Percentiles rank a stretch among this genome's conserved stretches.
These are phyloP conservation scores for Ditula angustiorana DNA, from an alignment of 2,888 invertebrate genomes.

Conservation along the genomic window DNA sequence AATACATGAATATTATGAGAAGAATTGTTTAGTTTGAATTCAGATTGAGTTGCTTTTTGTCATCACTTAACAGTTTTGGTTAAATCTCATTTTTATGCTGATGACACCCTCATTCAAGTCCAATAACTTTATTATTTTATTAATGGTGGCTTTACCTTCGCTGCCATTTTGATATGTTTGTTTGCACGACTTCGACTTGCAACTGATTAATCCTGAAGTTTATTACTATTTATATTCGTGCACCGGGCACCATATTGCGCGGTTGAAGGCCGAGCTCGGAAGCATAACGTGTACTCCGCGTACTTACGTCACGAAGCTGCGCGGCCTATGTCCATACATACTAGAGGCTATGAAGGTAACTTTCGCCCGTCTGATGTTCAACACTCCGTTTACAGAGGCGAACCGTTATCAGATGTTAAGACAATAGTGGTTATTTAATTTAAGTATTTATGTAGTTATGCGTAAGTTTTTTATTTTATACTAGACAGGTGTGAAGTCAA, in stretches of 20 bases:
- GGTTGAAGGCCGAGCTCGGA: constrained; percentile 40
- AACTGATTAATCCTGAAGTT: constrained; percentile 37
- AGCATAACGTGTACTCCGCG: constrained; percentile 31
- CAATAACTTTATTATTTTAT: constrained; percentile 12
- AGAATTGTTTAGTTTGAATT: background rate
- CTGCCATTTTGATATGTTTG: constrained; percentile 41
- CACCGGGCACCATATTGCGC: constrained; percentile 19
- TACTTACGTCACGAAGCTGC: constrained; percentile 12
- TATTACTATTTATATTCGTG: constrained; percentile 41
- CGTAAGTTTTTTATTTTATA: too few species aligned
- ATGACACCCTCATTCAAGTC: background rate
- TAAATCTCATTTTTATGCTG: background rate
- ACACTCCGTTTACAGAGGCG: background rate
- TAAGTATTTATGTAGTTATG: too few species aligned
- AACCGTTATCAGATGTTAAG: background rate
- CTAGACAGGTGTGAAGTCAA: too few species aligned
- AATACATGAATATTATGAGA: background rate
- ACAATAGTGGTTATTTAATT: background rate
- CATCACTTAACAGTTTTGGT: background rate
- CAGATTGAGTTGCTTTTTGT: background rate
- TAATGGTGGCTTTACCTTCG: constrained; percentile 34
- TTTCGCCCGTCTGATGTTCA: constrained; percentile 22
- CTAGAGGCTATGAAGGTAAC: constrained; percentile 1
- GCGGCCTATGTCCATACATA: background rate
- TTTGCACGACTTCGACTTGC: constrained; percentile 38